Evolutionary conservation across 2,113 vertebrate species (phyloP), one percentile per base, ranked within the genome.

Genomic region (Falcunculus frontatus): DNA sequence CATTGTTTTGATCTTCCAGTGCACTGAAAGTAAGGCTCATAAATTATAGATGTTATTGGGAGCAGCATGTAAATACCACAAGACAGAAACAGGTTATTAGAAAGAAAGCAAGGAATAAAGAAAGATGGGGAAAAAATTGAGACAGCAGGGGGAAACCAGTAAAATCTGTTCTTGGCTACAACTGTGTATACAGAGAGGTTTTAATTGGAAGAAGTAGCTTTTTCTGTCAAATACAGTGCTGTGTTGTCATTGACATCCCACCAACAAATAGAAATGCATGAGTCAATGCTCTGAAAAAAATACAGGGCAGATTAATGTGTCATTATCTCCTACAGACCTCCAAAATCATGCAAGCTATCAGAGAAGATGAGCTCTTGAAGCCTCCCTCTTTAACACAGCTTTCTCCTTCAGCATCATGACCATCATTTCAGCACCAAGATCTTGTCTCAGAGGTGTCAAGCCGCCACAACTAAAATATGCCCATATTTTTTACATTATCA

Each of bases 31-130:
- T 49, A 87, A 93, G 70, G 56, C 46, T 94, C 55, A 86, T 96
- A 88, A 87, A 94, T 94, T 90, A 92, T 69, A 91, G 81, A 91
- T 82, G 32, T 56, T 94, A 75, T 60, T 91, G 46, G 70, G 81
- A 87, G 59, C 5, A 6, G 70, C 77, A 68, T 57, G 87, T 82
- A 94, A 82, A 93, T 64, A 93, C 52, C 67, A 56, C 53, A 93
- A 82, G 84, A 96, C 37, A 94, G 74, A 96, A 96, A 68, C 37
- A 85, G 93, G 65, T 91, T 95, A 91, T 93, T 93, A 94, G 62
- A 82, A 15, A 91, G 65, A 87, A 94, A 82, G 3, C 26, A 93
- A 76, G 47, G 49, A 83, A 90, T 55, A 69, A 72, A 69, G 77
- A 87, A 62, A 76, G 47, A 68, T 25, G 35, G 33, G 7, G 21